Evolutionary conservation across 2,113 vertebrate species (phyloP).

Genomic region (Poecilia latipinna): DNA sequence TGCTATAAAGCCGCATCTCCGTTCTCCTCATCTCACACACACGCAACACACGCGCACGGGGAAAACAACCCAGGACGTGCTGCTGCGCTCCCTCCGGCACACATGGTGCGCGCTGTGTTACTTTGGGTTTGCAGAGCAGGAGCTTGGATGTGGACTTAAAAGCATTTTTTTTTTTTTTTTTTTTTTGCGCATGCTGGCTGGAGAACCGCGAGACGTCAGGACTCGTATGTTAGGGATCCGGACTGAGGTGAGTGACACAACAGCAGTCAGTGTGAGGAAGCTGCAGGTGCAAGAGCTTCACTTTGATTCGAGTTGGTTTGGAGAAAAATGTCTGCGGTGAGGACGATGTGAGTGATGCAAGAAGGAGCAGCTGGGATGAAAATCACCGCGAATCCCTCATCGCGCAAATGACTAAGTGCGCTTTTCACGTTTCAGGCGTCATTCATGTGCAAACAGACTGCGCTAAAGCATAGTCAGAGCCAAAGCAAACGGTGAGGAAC

Average conservation of each 20-base stretch:
- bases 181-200: not conserved
- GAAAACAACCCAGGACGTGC: slow-evolving; percentile 35
- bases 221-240: slow-evolving; percentile 15
- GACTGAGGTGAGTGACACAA: slow-evolving; percentile 52
- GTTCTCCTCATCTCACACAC: slow-evolving; percentile 13
- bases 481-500: too few species aligned
- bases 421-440: too few species aligned
- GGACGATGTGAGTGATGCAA: too few species aligned
- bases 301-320: too few species aligned
- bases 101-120: slow-evolving; percentile 65
- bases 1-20: slow-evolving; percentile 58
- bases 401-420: too few species aligned
- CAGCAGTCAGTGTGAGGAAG: not conserved
- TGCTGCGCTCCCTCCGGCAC: slow-evolving; percentile 64
- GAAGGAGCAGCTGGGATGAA: too few species aligned
- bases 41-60: not conserved
- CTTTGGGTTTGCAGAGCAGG: slow-evolving; percentile 58
- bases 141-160: slow-evolving; percentile 56
- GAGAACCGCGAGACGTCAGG: slow-evolving; percentile 24
- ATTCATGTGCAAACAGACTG: not conserved
- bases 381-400: too few species aligned
- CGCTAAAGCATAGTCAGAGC: not conserved
- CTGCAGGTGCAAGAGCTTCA: too few species aligned
- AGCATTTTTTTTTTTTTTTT: not conserved
- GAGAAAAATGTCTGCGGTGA: too few species aligned